A percentile compares a stretch with the other conserved stretches of the same genome.
Evolutionary conservation across 2,797 vertebrate genomes (phyloP).

Genomic region (Peromyscus eremicus): DNA sequence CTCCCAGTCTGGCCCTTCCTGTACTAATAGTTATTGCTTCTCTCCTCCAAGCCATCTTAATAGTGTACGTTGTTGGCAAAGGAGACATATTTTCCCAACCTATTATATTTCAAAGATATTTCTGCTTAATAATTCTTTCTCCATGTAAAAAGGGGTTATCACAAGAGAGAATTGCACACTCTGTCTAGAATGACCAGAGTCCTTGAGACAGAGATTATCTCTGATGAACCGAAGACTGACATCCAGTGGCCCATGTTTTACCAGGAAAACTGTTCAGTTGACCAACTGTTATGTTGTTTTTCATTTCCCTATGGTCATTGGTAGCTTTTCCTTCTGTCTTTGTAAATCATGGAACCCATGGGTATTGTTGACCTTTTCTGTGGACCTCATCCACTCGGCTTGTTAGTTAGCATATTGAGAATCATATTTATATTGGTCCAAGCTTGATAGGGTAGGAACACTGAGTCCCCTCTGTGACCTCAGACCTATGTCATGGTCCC

Average conservation of each 20-base stretch:
- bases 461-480: neutral
- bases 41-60: neutral
- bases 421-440: too few species aligned
- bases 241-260: neutral
- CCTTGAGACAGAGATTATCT: neutral
- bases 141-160: neutral
- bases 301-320: neutral
- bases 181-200: neutral
- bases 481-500: neutral
- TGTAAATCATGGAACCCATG: accelerated
- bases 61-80: neutral
- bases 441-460: neutral
- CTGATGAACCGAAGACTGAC: neutral
- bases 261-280: neutral
- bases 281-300: neutral
- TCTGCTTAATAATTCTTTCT: neutral
- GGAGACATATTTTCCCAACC: neutral
- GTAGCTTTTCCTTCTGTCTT: neutral
- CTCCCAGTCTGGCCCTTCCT: neutral
- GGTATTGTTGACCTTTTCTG: neutral
- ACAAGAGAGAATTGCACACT: neutral
- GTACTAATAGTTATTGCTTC: neutral
- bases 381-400: neutral
- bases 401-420: neutral
- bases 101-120: conserved; percentile 8